phyloP scores from a whole-genome alignment of 1,140 invertebrate genomes.

The Gryon sp. region DNA sequence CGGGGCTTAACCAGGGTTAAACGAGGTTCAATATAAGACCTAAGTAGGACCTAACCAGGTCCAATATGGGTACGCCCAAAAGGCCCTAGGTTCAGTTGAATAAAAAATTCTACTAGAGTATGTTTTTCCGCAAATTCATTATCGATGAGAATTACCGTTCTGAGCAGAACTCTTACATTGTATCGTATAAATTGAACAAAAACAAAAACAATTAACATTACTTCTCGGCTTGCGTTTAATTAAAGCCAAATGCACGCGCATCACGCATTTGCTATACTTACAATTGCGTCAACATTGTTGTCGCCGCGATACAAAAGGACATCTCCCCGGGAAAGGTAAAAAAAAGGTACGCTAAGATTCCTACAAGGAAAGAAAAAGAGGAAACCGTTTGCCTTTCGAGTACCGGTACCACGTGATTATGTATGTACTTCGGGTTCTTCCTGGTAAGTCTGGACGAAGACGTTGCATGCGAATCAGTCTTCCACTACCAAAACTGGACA shows the following conservation, averaged over 20 bases:
- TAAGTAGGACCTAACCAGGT: no score
- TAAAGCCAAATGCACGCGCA: slow-evolving; percentile 15
- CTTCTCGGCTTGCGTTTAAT: slow-evolving; percentile 26
- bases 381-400: slow-evolving; percentile 49
- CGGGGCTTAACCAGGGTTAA: no score
- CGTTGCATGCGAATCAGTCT: slow-evolving; percentile 72
- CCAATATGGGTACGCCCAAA: no score
- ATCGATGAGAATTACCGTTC: not conserved
- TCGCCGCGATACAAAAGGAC: slow-evolving; percentile 31
- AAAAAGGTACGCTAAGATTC: slow-evolving; percentile 19
- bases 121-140: not conserved
- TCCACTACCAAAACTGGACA: slow-evolving; percentile 70
- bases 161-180: not conserved
- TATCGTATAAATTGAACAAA: slow-evolving; percentile 17
- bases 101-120: no score
- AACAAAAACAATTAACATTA: slow-evolving; percentile 34
- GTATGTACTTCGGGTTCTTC: slow-evolving; percentile 52
- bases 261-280: slow-evolving; percentile 11
- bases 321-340: slow-evolving; percentile 8
- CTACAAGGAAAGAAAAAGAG: slow-evolving; percentile 26
- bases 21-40: no score
- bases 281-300: slow-evolving; percentile 24
- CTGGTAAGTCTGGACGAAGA: slow-evolving; percentile 59
- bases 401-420: slow-evolving; percentile 45
- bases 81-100: no score